Evolutionary conservation across 2,888 invertebrate genomes (phyloP).

Genomic region (Synanthedon andrenaeformis): DNA sequence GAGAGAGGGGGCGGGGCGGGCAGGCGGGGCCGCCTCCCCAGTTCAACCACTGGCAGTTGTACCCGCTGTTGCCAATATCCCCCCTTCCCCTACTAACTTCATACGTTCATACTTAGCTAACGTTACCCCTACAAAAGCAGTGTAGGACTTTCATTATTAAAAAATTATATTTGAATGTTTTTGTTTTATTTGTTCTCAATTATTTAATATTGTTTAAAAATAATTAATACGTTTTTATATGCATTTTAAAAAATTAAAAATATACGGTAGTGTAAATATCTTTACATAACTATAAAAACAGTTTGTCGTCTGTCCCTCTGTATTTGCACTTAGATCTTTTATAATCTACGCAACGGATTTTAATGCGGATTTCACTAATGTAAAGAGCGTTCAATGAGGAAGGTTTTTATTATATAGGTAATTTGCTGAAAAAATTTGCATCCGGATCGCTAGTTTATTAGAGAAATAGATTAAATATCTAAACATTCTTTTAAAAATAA

Average conservation of each 20-base stretch:
- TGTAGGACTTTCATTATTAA: not conserved
- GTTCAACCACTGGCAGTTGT: conserved; percentile 47
- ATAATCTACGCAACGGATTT: no score
- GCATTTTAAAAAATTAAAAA: no score
- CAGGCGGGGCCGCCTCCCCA: conserved; percentile 28
- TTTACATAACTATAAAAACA: no score
- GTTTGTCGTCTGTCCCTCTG: no score
- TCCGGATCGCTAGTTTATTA: not conserved
- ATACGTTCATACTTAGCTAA: conserved; percentile 7
- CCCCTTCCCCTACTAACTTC: conserved; percentile 25
- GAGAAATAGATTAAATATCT: not conserved
- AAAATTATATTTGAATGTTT: not conserved
- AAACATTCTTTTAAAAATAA: not conserved
- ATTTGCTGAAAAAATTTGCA: not conserved
- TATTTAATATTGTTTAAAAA: no score
- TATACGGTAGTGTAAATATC: no score
- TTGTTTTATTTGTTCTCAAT: not conserved
- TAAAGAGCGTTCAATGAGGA: no score
- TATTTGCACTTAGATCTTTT: no score
- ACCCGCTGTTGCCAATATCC: conserved; percentile 49
- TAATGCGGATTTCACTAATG: no score
- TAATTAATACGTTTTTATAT: not conserved
- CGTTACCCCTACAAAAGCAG: not conserved
- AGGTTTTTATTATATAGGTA: no score
- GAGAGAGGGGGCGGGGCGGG: conserved; percentile 19